These are phyloP conservation scores for Kryptolebias ocellatus DNA, from an alignment of 2,797 vertebrate genomes.

Conservation along the genomic window DNA sequence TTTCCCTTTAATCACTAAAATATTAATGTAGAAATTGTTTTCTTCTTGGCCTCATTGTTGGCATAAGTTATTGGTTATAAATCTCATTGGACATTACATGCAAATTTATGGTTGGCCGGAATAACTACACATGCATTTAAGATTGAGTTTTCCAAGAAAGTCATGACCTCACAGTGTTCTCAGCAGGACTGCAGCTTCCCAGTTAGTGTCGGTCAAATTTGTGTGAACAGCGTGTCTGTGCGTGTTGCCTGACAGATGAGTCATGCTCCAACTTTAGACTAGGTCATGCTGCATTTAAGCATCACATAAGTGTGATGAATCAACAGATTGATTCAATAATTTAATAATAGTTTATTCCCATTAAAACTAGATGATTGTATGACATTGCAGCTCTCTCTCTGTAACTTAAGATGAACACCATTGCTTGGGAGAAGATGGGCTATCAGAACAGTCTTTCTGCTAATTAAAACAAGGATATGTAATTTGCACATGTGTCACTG, in stretches of 20 bases:
- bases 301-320: slow-evolving; percentile 59
- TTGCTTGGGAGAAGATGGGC: slow-evolving; percentile 48
- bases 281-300: slow-evolving; percentile 3
- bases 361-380: slow-evolving; percentile 59
- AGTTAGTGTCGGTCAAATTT: slow-evolving; percentile 28
- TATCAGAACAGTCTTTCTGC: slow-evolving; percentile 67
- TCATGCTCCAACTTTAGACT: slow-evolving; percentile 61
- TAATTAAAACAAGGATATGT: slow-evolving; percentile 82
- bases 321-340: slow-evolving; percentile 64
- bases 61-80: too few species aligned
- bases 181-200: slow-evolving; percentile 12
- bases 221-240: slow-evolving; percentile 28
- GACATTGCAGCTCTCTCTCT: slow-evolving; percentile 54
- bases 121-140: slow-evolving; percentile 24
- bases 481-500: slow-evolving; percentile 77
- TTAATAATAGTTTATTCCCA: slow-evolving; percentile 71
- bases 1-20: slow-evolving; percentile 69
- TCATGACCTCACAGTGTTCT: slow-evolving; percentile 19
- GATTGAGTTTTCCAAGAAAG: background rate
- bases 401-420: slow-evolving; percentile 64
- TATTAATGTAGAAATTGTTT: slow-evolving; percentile 57
- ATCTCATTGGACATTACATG: slow-evolving; percentile 46
- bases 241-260: slow-evolving; percentile 54
- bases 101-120: slow-evolving; percentile 24
- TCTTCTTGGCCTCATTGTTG: slow-evolving; percentile 12